Evolutionary conservation across 2,888 invertebrate genomes (phyloP).

Genomic region (Cephus nigrinus): DNA sequence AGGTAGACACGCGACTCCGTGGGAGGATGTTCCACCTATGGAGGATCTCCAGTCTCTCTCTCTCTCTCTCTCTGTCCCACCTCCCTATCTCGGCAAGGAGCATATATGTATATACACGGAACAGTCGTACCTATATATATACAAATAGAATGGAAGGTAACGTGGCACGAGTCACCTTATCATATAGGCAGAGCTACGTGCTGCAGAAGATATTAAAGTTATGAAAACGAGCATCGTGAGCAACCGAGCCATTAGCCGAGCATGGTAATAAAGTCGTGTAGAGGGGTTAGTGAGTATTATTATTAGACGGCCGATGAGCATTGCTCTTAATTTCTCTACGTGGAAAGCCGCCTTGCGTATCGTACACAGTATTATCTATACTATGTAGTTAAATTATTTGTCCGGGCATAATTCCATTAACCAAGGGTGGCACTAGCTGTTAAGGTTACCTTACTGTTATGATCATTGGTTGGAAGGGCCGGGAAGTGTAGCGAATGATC

Average conservation of each 20-base stretch:
- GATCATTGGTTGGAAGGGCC: slow-evolving; percentile 31
- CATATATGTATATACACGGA: neutral
- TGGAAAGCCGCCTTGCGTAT: neutral
- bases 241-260: slow-evolving; percentile 34
- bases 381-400: neutral
- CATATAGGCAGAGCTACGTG: neutral
- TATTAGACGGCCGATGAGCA: neutral
- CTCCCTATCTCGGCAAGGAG: neutral
- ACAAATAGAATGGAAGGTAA: neutral
- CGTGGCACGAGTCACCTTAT: neutral
- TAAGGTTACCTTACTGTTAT: slow-evolving; percentile 50
- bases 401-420: slow-evolving; percentile 50
- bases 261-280: slow-evolving; percentile 38
- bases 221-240: slow-evolving; percentile 27
- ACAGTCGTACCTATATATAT: neutral
- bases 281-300: neutral
- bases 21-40: neutral
- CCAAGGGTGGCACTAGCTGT: slow-evolving; percentile 26
- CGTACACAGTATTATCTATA: neutral
- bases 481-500: slow-evolving; percentile 6
- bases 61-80: neutral
- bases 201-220: slow-evolving; percentile 27
- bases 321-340: neutral
- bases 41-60: neutral
- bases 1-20: neutral